phyloP scores from a whole-genome alignment of 2,888 invertebrate genomes.

The Lepidonotus clava region DNA sequence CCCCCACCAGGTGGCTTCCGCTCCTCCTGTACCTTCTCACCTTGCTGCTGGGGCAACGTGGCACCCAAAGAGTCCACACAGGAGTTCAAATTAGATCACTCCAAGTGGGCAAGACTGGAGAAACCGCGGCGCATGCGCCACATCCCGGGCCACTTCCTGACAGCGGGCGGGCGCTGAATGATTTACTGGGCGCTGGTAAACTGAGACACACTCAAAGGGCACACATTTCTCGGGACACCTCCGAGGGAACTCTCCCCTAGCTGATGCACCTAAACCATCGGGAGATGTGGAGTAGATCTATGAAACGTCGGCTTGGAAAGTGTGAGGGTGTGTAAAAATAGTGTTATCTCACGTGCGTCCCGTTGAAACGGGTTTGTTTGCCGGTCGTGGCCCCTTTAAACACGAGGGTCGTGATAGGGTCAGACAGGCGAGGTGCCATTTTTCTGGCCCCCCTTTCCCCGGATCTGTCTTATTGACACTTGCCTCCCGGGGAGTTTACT shows the following conservation, averaged over 20 bases:
- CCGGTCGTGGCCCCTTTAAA: not conserved
- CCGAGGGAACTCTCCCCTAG: too few relatives aligned
- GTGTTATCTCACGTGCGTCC: not conserved
- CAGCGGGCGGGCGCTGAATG: too few relatives aligned
- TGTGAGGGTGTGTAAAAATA: not conserved
- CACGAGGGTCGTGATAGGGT: not conserved
- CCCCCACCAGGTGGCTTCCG: too few relatives aligned
- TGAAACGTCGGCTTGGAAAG: not conserved
- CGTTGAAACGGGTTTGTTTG: constrained; percentile 30
- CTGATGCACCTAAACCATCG: too few relatives aligned
- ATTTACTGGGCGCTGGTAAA: too few relatives aligned
- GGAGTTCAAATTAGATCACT: too few relatives aligned
- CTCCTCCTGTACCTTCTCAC: too few relatives aligned
- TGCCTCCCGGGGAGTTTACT: not conserved
- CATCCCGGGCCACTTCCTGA: too few relatives aligned
- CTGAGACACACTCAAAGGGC: not conserved
- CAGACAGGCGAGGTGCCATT: not conserved
- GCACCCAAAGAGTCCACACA: too few relatives aligned
- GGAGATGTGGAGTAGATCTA: not conserved
- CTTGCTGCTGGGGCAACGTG: too few relatives aligned
- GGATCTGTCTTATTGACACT: not conserved
- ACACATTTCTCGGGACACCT: not conserved
- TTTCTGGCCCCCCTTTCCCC: not conserved
- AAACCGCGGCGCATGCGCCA: too few relatives aligned
- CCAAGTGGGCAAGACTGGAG: too few relatives aligned